A percentile compares a stretch with the other conserved stretches of the same genome.
These are phyloP conservation scores for Teleogryllus oceanicus DNA, from an alignment of 2,888 invertebrate species.

Conservation along the genomic window DNA sequence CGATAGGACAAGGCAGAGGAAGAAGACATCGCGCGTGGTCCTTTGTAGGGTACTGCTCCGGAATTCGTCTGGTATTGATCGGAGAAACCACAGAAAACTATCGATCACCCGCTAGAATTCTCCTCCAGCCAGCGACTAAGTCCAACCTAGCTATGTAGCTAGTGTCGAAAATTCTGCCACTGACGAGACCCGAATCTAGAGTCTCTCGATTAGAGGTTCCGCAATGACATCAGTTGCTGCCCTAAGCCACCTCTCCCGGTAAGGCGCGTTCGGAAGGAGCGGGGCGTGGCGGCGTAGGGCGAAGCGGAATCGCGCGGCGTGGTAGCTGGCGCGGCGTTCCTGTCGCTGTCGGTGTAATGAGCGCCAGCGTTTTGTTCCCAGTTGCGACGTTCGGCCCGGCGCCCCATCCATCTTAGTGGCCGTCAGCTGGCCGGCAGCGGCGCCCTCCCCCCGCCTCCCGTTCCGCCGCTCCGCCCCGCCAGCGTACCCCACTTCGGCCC, in stretches of 20 bases:
- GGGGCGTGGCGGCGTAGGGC: neutral
- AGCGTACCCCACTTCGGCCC: neutral
- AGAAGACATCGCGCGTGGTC: no score
- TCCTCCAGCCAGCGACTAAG: no score
- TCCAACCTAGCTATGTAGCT: no score
- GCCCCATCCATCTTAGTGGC: neutral
- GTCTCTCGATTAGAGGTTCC: no score
- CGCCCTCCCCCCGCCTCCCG: neutral
- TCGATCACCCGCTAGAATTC: no score
- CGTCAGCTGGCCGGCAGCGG: neutral
- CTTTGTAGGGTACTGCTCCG: no score
- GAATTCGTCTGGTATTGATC: no score
- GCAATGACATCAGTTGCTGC: no score
- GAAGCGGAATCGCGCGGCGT: neutral
- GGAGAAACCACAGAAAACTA: no score
- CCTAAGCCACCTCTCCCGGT: neutral
- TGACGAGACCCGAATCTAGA: no score
- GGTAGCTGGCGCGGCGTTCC: neutral
- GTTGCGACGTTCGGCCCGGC: neutral
- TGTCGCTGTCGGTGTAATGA: neutral
- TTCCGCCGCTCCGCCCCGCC: neutral
- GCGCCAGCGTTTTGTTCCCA: neutral
- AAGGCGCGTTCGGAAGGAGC: neutral
- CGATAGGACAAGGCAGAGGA: no score
- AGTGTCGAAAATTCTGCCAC: no score